Conservation (phyloP, 2,797 vertebrate species). For the Yasuhikotakia modesta region DNA sequence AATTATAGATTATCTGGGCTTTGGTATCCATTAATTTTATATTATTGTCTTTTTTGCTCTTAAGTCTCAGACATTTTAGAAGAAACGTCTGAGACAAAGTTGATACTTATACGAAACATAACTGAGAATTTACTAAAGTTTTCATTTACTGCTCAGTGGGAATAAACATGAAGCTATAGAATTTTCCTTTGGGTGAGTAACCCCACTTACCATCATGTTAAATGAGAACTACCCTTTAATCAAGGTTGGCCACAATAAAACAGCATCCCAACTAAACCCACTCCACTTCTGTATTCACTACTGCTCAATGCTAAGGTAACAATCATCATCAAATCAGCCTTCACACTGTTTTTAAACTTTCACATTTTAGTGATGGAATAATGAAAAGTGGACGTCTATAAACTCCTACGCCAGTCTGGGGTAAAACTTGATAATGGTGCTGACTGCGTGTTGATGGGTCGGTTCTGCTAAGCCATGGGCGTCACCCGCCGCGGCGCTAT, state of each 20-base stretch:
- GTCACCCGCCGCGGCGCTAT: slow-evolving; percentile 48
- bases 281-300: not conserved
- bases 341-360: slow-evolving; percentile 4
- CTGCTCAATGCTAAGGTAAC: not conserved
- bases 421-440: slow-evolving; percentile 15
- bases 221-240: not conserved
- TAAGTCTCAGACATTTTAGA: too few species aligned
- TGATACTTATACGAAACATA: not conserved
- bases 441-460: slow-evolving; percentile 16
- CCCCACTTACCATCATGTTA: not conserved
- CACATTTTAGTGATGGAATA: not conserved
- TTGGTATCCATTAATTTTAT: not conserved
- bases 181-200: not conserved
- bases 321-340: not conserved
- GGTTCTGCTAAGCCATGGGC: slow-evolving; percentile 46
- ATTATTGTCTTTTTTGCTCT: not conserved
- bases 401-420: not conserved
- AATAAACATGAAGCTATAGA: not conserved
- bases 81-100: too few species aligned
- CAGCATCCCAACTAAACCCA: not conserved
- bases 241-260: not conserved
- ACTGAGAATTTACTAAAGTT: not conserved
- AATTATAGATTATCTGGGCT: not conserved
- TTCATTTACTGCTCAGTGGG: not conserved
- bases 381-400: not conserved